Percentiles rank a stretch among this genome's conserved stretches.
Conservation (phyloP, 2,888 invertebrate genomes). For the Drosophila formosana region DNA sequence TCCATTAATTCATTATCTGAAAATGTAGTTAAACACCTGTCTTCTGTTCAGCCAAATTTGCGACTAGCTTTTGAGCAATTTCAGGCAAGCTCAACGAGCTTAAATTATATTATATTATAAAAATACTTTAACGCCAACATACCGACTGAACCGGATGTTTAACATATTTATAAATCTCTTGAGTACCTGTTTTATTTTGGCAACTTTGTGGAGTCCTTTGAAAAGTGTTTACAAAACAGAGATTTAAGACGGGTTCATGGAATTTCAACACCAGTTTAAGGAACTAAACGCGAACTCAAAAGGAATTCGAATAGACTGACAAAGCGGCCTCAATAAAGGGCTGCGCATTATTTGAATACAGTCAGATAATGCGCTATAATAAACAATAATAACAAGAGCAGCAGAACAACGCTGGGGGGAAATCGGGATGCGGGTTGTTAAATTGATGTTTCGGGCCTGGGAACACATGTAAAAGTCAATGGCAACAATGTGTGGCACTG, state of each 20-base stretch:
- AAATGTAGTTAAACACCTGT: too few relatives aligned
- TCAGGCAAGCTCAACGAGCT: too few relatives aligned
- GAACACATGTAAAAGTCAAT: conserved; percentile 74
- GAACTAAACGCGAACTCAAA: neutral
- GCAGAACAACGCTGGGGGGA: conserved; percentile 20
- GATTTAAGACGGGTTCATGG: neutral
- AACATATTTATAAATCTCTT: too few relatives aligned
- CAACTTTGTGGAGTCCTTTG: neutral
- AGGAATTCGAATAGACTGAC: neutral
- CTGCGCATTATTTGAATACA: conserved; percentile 36
- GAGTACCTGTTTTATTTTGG: too few relatives aligned
- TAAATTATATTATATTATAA: too few relatives aligned
- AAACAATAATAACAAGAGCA: conserved; percentile 37
- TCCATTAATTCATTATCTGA: too few relatives aligned
- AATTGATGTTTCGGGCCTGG: conserved; percentile 33
- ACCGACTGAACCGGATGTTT: too few relatives aligned
- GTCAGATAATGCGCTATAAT: conserved; percentile 29
- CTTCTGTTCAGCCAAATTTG: too few relatives aligned
- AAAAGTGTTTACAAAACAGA: neutral
- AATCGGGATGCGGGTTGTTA: conserved; percentile 14
- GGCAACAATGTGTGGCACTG: conserved; percentile 69
- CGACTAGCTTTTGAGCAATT: too few relatives aligned
- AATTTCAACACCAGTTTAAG: too few relatives aligned
- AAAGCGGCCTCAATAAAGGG: too few relatives aligned
- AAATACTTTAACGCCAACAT: too few relatives aligned